Evolutionary conservation across 2,888 invertebrate genomes (phyloP), one percentile per base, ranked within the genome.

Genomic region (Eueremaeus valkanovi): DNA sequence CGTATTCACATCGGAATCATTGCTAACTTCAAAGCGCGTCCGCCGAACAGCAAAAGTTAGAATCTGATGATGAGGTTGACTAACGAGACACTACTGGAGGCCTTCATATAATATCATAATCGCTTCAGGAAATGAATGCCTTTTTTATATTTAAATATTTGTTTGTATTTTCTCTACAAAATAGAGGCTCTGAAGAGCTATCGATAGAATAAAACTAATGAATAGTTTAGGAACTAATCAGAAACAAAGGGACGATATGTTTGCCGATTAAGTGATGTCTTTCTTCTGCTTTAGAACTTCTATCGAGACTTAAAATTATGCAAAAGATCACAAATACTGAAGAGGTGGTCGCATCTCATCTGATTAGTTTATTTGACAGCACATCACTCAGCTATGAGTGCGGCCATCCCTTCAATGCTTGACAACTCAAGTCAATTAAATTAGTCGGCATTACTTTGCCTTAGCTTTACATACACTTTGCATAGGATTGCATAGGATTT

Each of bases 331-430:
- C 24, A 40, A 70, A 70, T 70, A 24, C 45, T 70, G 27, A 66
- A 70, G 24, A 42, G 70, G 70, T 70, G 70, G 70, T 70, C 70
- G 45, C 70, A 70, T 70, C 21, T 70, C 70, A 42, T 45, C 27
- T 70, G 70, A 70, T 70, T 70, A 70, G 40, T 70, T 70, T 70
- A 70, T 70, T 70, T 70, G 70, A 70, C 70, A 70, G 70, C 70
- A 18, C 70, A 70, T 70, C 70, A 45, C 70, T 70, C 70, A 70
- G 70, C 70, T 42, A 27, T 11, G 27, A 70, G 70, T 70, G 70
- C 70, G 70, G 70, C 70, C 70, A 70, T 70, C 70, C 70, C 70
- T 70, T 70, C 70, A 70, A 70, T 27, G 24, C 24, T 40, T 70
- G 70, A 70, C 70, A 70, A 40, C 45, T 42, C 42, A 18, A 70